These are phyloP conservation scores for Porites lobata DNA, from an alignment of 92 coral and sea anemone genomes.

Conservation along the genomic window DNA sequence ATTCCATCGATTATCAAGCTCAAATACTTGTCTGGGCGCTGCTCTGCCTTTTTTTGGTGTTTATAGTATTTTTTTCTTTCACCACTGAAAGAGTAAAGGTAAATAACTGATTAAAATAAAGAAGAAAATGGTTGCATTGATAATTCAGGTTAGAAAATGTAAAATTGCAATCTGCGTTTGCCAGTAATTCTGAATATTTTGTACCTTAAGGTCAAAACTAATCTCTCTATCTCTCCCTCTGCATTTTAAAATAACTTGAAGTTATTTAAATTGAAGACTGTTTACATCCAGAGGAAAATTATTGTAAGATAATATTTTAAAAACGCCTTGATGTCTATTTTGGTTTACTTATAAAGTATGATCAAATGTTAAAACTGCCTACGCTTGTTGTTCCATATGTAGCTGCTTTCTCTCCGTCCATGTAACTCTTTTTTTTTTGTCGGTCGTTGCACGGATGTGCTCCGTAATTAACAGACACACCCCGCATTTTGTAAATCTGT, in stretches of 20 bases:
- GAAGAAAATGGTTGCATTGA: no score
- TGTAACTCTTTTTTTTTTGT: slow-evolving; percentile 42
- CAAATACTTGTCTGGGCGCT: slow-evolving; percentile 54
- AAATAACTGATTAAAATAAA: not conserved
- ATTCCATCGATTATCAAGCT: slow-evolving; percentile 58
- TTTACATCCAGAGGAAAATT: no score
- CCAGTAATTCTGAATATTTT: no score
- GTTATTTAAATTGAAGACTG: no score
- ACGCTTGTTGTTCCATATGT: slow-evolving; percentile 70
- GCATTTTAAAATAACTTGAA: no score
- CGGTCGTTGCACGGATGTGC: slow-evolving; percentile 10
- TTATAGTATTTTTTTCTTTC: slow-evolving; percentile 56
- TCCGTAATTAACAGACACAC: slow-evolving; percentile 48
- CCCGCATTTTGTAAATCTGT: slow-evolving; percentile 59
- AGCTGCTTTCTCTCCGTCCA: slow-evolving; percentile 52
- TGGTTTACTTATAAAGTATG: no score
- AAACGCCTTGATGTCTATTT: no score
- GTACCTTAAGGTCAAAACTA: no score
- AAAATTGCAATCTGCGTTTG: no score
- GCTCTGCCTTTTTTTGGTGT: slow-evolving; percentile 61
- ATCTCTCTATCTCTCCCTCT: no score
- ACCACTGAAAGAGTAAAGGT: slow-evolving; percentile 27
- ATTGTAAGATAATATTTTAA: no score
- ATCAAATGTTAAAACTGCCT: not conserved
- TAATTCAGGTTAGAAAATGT: no score